Percentiles rank a stretch among this genome's conserved stretches.
Conservation (phyloP, 2,113 vertebrate genomes). For the Saimiri boliviensis region DNA sequence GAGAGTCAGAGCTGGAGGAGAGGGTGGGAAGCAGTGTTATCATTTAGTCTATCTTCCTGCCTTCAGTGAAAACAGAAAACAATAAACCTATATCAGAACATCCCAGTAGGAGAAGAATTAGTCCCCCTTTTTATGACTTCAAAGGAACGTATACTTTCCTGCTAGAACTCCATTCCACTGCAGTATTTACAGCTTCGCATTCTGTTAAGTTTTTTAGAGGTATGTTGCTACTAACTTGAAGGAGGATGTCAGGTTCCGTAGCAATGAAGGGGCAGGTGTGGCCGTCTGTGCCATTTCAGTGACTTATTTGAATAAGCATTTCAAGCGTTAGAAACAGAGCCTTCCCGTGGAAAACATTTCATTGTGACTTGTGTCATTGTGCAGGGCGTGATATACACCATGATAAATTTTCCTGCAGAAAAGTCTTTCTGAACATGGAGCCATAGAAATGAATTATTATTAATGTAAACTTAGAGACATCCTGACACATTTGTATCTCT, state of each 20-base stretch:
- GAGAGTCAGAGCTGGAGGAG: background rate
- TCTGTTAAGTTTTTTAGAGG: background rate
- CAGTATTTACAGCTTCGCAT: background rate
- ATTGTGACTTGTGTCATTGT: background rate
- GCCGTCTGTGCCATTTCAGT: rapidly evolving
- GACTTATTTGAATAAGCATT: background rate
- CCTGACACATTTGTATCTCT: background rate
- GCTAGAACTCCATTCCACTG: background rate
- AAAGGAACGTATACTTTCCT: background rate
- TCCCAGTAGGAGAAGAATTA: background rate
- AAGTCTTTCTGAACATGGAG: background rate
- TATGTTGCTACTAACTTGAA: background rate
- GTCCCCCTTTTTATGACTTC: background rate
- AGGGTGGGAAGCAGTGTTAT: no score
- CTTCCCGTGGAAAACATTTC: background rate
- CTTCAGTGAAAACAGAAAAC: background rate
- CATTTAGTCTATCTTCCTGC: background rate
- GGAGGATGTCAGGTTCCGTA: background rate
- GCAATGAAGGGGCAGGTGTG: background rate
- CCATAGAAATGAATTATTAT: rapidly evolving
- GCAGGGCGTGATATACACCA: background rate
- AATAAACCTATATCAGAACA: background rate
- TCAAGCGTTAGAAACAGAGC: background rate
- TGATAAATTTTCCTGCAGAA: no score
- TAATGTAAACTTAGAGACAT: background rate